Evolutionary conservation across 2,888 invertebrate genomes (phyloP).

Genomic region (Euclidia mi): DNA sequence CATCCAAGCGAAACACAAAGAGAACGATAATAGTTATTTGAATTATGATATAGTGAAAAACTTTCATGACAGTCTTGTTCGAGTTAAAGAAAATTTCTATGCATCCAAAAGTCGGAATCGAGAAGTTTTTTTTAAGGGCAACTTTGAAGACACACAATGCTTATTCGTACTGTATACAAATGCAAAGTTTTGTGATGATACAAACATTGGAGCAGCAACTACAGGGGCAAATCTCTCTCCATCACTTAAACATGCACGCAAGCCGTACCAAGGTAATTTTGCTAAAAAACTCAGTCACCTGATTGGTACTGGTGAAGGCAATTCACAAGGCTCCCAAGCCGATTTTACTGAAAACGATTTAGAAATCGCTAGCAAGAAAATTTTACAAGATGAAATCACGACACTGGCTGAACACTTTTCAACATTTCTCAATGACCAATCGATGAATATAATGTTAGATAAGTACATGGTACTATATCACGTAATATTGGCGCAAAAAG

Average conservation of each 20-base stretch:
- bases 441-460: conserved; percentile 25
- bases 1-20: conserved; percentile 43
- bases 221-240: too few species aligned
- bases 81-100: conserved; percentile 28
- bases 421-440: conserved; percentile 18
- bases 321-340: conserved; percentile 7
- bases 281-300: conserved; percentile 12
- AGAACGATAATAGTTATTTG: conserved; percentile 17
- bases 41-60: conserved; percentile 9
- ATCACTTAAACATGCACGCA: background rate
- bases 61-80: background rate
- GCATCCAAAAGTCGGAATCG: background rate
- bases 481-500: conserved; percentile 23
- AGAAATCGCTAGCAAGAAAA: conserved; percentile 23
- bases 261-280: background rate
- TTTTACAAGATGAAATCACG: conserved; percentile 23
- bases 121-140: conserved; percentile 28
- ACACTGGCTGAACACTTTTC: conserved; percentile 24
- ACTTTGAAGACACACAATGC: conserved; percentile 30
- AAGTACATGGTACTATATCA: conserved; percentile 36
- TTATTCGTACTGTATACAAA: conserved; percentile 43
- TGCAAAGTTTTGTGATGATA: conserved; percentile 21
- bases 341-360: conserved; percentile 21
- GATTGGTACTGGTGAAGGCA: conserved; percentile 30
- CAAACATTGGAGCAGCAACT: background rate